Percentiles rank a stretch among this genome's conserved stretches.
Conservation (phyloP, 2,888 invertebrate genomes). For the Lysandra coridon region DNA sequence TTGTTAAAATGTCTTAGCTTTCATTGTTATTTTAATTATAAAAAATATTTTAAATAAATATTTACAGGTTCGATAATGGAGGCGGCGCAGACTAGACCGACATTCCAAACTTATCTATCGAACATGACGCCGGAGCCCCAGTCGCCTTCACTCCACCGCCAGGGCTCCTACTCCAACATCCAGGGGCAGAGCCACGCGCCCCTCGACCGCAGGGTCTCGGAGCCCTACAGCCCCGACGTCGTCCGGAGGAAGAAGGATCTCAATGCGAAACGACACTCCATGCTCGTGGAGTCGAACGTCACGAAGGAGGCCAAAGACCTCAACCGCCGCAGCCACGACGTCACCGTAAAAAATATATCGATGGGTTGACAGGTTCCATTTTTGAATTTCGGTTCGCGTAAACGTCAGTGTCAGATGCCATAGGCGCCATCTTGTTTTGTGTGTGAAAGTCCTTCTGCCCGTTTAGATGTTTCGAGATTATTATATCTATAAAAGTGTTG, state of each 20-base stretch:
- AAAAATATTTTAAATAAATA: too few species aligned
- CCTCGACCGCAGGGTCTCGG: slow-evolving; percentile 65
- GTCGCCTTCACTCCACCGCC: slow-evolving; percentile 55
- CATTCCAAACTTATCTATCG: slow-evolving; percentile 76
- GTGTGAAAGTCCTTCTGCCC: not conserved
- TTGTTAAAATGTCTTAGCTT: too few species aligned
- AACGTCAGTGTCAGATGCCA: slow-evolving; percentile 35
- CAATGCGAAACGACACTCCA: slow-evolving; percentile 67
- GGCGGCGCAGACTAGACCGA: slow-evolving; percentile 83
- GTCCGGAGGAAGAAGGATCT: slow-evolving; percentile 67
- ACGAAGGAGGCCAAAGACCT: slow-evolving; percentile 65
- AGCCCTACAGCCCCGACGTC: slow-evolving; percentile 68
- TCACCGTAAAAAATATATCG: slow-evolving; percentile 67
- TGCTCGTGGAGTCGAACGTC: slow-evolving; percentile 68
- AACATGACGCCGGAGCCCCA: slow-evolving; percentile 56
- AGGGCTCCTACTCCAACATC: slow-evolving; percentile 56
- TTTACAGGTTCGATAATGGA: slow-evolving; percentile 84
- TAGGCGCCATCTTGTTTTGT: slow-evolving; percentile 33
- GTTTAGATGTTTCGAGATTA: too few species aligned
- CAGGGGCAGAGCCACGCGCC: slow-evolving; percentile 48
- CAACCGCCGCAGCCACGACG: slow-evolving; percentile 69
- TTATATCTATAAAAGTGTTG: too few species aligned
- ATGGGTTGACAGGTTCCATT: slow-evolving; percentile 64
- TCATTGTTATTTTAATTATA: too few species aligned
- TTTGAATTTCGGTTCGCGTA: slow-evolving; percentile 40